phyloP scores from a whole-genome alignment of 2,113 vertebrate genomes.

The Mionectes macconnelli region DNA sequence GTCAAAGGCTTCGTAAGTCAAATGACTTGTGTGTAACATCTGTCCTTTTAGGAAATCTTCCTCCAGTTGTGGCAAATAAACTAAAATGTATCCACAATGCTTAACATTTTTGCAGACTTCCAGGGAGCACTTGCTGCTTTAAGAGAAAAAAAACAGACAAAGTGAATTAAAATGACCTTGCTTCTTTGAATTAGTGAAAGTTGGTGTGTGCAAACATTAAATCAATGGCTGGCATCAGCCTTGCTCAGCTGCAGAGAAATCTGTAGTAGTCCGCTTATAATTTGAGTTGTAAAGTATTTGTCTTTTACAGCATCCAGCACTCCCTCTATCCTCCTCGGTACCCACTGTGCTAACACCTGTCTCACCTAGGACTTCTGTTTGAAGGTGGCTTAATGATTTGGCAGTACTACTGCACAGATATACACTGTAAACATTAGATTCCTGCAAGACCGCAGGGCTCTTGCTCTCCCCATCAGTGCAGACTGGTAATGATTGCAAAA shows the following conservation, averaged over 20 bases:
- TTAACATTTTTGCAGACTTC: constrained; percentile 6
- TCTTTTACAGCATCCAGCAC: constrained; percentile 33
- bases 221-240: constrained; percentile 43
- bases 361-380: constrained; percentile 40
- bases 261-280: constrained; percentile 23
- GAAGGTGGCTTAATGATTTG: constrained; percentile 64
- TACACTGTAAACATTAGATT: not conserved
- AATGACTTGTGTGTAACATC: not conserved
- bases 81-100: not conserved
- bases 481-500: not conserved
- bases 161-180: constrained; percentile 58
- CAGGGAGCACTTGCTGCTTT: not conserved
- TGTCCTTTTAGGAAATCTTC: not conserved
- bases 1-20: not conserved
- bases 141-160: not conserved
- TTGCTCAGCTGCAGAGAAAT: not conserved
- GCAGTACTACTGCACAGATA: not conserved
- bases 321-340: not conserved
- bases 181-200: constrained; percentile 37
- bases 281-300: constrained; percentile 37
- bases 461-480: not conserved
- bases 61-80: not conserved
- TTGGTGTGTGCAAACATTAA: constrained; percentile 32
- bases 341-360: constrained; percentile 61
- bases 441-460: not conserved